Percentiles rank a stretch among this genome's conserved stretches.
These are phyloP conservation scores for Coccyzus lansbergi DNA, from an alignment of 2,797 vertebrate species.

Conservation along the genomic window DNA sequence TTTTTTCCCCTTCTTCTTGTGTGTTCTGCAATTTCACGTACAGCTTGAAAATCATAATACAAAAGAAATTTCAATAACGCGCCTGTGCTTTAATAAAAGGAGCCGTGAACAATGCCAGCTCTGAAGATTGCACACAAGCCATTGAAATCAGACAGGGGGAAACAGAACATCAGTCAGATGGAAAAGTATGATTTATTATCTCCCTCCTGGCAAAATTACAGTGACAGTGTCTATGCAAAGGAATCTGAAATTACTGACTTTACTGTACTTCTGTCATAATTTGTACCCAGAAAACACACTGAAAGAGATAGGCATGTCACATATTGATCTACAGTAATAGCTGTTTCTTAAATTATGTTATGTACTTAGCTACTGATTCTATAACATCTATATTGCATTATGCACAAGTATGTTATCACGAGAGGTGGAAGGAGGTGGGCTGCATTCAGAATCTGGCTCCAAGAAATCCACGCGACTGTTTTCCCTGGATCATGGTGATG, in stretches of 20 bases:
- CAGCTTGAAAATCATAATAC: slow-evolving; percentile 56
- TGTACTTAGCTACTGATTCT: slow-evolving; percentile 35
- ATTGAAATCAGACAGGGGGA: slow-evolving; percentile 60
- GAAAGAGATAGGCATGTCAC: slow-evolving; percentile 32
- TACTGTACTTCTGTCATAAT: slow-evolving; percentile 64
- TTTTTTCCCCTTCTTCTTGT: not conserved
- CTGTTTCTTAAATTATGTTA: slow-evolving; percentile 30
- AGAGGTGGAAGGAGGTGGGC: not conserved
- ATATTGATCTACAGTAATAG: slow-evolving; percentile 44
- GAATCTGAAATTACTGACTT: slow-evolving; percentile 71
- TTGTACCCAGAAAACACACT: slow-evolving; percentile 43
- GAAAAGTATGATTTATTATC: slow-evolving; percentile 68
- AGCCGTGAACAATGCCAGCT: slow-evolving; percentile 44
- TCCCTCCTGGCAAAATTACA: slow-evolving; percentile 68
- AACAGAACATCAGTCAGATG: slow-evolving; percentile 68
- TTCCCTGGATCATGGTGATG: not conserved
- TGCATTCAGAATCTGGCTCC: not conserved
- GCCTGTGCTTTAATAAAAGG: slow-evolving; percentile 65
- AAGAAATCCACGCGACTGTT: not conserved
- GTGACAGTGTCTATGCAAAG: slow-evolving; percentile 63
- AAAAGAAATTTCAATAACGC: slow-evolving; percentile 70
- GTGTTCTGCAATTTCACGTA: slow-evolving; percentile 63
- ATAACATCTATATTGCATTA: not conserved
- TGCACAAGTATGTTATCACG: not conserved
- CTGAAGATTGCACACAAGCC: slow-evolving; percentile 47